These are phyloP conservation scores for Phengaris alcon DNA, from an alignment of 2,888 invertebrate genomes.

Conservation along the genomic window DNA sequence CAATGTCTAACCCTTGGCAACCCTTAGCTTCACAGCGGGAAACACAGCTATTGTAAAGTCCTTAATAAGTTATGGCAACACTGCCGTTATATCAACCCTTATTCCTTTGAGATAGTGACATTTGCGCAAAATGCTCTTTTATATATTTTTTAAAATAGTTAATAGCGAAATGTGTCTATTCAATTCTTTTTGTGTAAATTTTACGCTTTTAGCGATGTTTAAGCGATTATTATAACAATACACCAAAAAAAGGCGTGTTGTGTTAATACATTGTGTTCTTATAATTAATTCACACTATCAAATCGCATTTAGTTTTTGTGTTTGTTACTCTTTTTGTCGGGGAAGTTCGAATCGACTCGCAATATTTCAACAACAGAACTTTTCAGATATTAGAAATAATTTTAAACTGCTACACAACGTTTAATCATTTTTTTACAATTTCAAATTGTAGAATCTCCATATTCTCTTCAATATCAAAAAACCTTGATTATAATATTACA, in stretches of 20 bases:
- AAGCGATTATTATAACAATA: conserved; percentile 32
- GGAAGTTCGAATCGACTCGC: conserved; percentile 6
- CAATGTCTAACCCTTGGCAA: conserved; percentile 46
- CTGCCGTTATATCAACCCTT: conserved; percentile 3
- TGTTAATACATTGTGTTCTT: conserved; percentile 3
- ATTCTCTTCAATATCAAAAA: too few species aligned
- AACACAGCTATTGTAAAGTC: conserved; percentile 29
- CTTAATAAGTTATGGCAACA: conserved; percentile 22
- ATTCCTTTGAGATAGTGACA: conserved; percentile 14
- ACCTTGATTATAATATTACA: neutral
- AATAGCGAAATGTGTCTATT: conserved; percentile 46
- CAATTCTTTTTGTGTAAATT: conserved; percentile 37
- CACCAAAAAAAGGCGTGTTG: conserved; percentile 26
- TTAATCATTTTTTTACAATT: too few species aligned
- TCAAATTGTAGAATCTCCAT: too few species aligned
- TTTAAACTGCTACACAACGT: too few species aligned
- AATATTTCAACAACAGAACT: neutral
- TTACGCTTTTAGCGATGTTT: conserved; percentile 38
- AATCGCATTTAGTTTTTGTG: conserved; percentile 5
- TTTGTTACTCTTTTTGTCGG: neutral
- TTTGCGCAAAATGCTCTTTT: conserved; percentile 25
- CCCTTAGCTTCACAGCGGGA: conserved; percentile 53
- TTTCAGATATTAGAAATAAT: neutral
- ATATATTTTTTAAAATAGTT: conserved; percentile 41
- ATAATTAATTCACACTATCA: conserved; percentile 20